A percentile compares a stretch with the other conserved stretches of the same genome.
These are phyloP conservation scores for Cyphomyrus plagiostoma DNA, from an alignment of 2,113 vertebrate species.

Conservation along the genomic window DNA sequence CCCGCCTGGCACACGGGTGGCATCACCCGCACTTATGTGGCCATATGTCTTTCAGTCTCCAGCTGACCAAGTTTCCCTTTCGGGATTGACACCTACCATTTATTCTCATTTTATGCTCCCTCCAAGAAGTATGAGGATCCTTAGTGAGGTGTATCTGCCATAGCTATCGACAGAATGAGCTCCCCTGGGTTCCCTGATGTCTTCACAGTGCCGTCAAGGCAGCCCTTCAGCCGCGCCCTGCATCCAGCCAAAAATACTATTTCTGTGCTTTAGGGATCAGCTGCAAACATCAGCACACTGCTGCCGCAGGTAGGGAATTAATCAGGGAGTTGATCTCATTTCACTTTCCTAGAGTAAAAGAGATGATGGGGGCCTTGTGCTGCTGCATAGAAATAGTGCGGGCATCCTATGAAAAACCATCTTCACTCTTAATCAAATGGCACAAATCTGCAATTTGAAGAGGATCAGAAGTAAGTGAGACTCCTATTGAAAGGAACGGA, in stretches of 20 bases:
- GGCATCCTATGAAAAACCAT: neutral
- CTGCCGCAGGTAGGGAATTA: constrained; percentile 36
- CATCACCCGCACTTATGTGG: constrained; percentile 57
- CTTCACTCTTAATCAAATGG: neutral
- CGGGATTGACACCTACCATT: constrained; percentile 66
- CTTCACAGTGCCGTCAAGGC: constrained; percentile 45
- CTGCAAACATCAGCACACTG: constrained; percentile 36
- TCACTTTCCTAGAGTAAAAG: constrained; percentile 31
- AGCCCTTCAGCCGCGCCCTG: constrained; percentile 52
- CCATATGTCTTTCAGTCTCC: constrained; percentile 65
- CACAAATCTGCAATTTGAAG: neutral
- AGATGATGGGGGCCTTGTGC: neutral
- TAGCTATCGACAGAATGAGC: constrained; percentile 51
- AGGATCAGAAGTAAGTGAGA: neutral
- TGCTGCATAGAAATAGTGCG: neutral
- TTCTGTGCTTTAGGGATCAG: constrained; percentile 22
- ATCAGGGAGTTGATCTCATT: constrained; percentile 54
- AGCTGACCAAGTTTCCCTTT: constrained; percentile 59
- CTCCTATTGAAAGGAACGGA: neutral
- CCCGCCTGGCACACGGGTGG: constrained; percentile 45
- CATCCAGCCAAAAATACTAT: constrained; percentile 53
- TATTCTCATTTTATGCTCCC: constrained; percentile 63
- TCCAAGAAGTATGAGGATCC: constrained; percentile 46
- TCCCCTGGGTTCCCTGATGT: constrained; percentile 49
- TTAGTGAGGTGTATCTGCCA: constrained; percentile 52